A percentile compares a stretch with the other conserved stretches of the same genome.
These are phyloP conservation scores for Manis javanica DNA, from an alignment of 2,797 vertebrate genomes.

Conservation along the genomic window DNA sequence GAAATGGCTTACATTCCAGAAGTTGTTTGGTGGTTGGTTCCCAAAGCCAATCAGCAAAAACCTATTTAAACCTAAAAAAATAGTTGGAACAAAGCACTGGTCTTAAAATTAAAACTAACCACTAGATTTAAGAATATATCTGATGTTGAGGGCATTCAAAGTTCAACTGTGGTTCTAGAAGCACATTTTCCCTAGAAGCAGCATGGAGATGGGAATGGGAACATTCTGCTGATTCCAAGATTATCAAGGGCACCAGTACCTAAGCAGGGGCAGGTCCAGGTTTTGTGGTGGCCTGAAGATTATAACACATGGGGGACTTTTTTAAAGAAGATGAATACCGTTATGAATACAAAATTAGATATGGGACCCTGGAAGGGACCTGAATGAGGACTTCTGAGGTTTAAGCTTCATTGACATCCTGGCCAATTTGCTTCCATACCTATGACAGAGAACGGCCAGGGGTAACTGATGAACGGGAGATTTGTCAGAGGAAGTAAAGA, in stretches of 20 bases:
- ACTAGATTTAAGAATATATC: constrained; percentile 40
- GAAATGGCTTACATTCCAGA: constrained; percentile 62
- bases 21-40: constrained; percentile 67
- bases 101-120: constrained; percentile 69
- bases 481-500: neutral
- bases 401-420: neutral
- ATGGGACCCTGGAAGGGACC: neutral
- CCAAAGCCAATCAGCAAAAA: constrained; percentile 72
- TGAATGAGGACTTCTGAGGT: neutral
- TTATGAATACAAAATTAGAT: neutral
- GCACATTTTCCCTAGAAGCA: constrained; percentile 4
- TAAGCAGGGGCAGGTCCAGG: neutral
- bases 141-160: constrained; percentile 43
- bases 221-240: neutral
- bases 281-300: neutral
- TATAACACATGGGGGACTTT: neutral
- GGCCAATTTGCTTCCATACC: neutral
- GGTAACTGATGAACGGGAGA: neutral
- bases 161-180: constrained; percentile 8
- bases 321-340: neutral
- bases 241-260: neutral
- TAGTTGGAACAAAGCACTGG: constrained; percentile 50
- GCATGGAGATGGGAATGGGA: neutral
- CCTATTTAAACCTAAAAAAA: constrained; percentile 67
- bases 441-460: neutral